Percentiles rank a stretch among this genome's conserved stretches.
These are phyloP conservation scores for Cecropterus lyciades DNA, from an alignment of 1,140 invertebrate genomes.

Conservation along the genomic window DNA sequence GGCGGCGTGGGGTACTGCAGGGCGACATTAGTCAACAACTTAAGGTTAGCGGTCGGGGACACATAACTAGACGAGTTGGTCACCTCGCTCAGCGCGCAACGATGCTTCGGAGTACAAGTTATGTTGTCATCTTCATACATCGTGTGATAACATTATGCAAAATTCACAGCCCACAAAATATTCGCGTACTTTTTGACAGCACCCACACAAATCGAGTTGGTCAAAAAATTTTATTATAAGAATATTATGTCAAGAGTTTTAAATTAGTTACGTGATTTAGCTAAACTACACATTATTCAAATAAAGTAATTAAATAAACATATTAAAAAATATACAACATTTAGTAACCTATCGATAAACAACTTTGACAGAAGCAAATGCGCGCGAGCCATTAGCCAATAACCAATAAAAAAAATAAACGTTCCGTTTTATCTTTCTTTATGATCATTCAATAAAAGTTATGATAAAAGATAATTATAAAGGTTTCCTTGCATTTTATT, in stretches of 20 bases:
- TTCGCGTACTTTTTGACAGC: constrained; percentile 79
- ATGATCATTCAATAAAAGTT: too few relatives aligned
- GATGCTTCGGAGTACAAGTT: constrained; percentile 80
- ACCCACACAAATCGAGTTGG: constrained; percentile 64
- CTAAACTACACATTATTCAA: constrained; percentile 19
- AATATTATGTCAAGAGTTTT: constrained; percentile 8
- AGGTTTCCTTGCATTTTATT: too few relatives aligned
- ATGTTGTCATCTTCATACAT: constrained; percentile 82
- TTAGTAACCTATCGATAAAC: constrained; percentile 71
- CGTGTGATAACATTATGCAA: constrained; percentile 79
- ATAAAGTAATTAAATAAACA: constrained; percentile 34
- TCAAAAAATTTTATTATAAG: constrained; percentile 37
- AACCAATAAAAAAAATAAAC: too few relatives aligned
- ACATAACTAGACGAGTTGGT: constrained; percentile 83
- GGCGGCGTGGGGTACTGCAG: constrained; percentile 81
- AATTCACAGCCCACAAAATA: constrained; percentile 60
- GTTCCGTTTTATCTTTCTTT: too few relatives aligned
- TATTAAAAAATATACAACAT: constrained; percentile 32
- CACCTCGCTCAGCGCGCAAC: constrained; percentile 83
- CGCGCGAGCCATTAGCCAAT: constrained; percentile 53
- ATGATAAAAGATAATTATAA: too few relatives aligned
- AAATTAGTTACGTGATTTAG: constrained; percentile 19
- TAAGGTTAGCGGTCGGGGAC: constrained; percentile 85
- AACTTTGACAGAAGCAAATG: constrained; percentile 75
- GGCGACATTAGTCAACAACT: constrained; percentile 85